Evolutionary conservation across 2,888 invertebrate species (phyloP).

Genomic region (Dolichomitus sp.): DNA sequence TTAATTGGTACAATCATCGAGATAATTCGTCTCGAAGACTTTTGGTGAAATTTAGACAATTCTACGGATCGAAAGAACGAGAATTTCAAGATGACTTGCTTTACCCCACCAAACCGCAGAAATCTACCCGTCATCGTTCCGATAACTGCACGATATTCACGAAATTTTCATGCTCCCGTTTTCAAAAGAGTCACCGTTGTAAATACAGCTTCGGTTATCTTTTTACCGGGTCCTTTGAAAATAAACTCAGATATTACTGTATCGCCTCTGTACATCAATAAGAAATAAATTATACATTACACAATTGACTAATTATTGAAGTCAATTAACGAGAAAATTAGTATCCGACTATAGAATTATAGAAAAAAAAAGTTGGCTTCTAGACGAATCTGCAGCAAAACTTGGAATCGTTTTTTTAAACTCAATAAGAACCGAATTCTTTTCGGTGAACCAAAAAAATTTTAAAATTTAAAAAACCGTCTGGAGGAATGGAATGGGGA

Average conservation of each 20-base stretch:
- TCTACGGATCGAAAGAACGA: conserved; percentile 10
- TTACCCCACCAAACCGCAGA: conserved; percentile 76
- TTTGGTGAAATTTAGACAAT: background rate
- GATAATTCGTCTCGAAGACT: conserved; percentile 13
- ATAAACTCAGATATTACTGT: conserved; percentile 68
- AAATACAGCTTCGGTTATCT: conserved; percentile 79
- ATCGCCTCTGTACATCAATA: conserved; percentile 24
- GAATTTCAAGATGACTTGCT: conserved; percentile 81
- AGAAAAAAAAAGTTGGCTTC: background rate
- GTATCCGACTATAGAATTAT: background rate
- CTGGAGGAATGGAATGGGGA: too few species aligned
- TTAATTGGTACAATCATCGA: background rate
- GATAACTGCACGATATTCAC: conserved; percentile 76
- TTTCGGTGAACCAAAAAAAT: too few species aligned
- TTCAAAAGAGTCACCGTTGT: conserved; percentile 82
- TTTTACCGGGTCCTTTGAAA: conserved; percentile 82
- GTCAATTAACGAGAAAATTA: background rate
- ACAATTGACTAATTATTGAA: background rate
- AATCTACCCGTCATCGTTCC: conserved; percentile 76
- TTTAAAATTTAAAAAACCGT: conserved; percentile 23
- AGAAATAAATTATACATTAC: background rate
- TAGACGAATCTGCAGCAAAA: background rate
- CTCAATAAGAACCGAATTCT: too few species aligned
- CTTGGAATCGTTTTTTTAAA: too few species aligned
- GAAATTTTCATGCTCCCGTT: conserved; percentile 81